Evolutionary conservation across 2,113 vertebrate species (phyloP).

Genomic region (Phocoena sinus): DNA sequence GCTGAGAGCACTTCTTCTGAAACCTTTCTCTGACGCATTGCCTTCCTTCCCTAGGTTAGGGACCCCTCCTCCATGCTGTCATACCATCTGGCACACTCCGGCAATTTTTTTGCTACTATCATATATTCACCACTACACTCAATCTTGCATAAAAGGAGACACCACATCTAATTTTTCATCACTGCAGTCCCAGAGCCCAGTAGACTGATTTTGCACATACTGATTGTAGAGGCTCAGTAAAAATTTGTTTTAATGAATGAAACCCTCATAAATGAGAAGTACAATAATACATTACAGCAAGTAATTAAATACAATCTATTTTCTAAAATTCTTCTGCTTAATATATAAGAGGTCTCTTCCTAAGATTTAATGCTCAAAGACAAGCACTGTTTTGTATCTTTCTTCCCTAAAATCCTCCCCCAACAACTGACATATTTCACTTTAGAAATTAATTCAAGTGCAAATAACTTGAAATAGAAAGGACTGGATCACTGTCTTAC

Average conservation of each 20-base stretch:
- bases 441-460: background rate
- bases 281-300: background rate
- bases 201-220: background rate
- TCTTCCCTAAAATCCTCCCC: background rate
- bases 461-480: background rate
- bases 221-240: background rate
- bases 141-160: background rate
- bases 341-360: background rate
- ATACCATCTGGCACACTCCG: background rate
- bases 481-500: background rate
- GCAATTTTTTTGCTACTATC: background rate
- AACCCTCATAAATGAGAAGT: background rate
- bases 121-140: background rate
- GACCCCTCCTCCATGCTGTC: background rate
- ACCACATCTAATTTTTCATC: background rate
- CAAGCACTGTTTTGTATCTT: background rate
- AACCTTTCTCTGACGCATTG: background rate
- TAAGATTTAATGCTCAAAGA: background rate
- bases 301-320: background rate
- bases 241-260: background rate
- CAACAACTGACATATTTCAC: background rate
- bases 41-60: background rate
- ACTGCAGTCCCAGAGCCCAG: background rate
- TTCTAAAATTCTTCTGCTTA: background rate
- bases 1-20: background rate